Base-by-base conservation (phyloP, 2,888 invertebrate species). In the Leucania comma region DNA sequence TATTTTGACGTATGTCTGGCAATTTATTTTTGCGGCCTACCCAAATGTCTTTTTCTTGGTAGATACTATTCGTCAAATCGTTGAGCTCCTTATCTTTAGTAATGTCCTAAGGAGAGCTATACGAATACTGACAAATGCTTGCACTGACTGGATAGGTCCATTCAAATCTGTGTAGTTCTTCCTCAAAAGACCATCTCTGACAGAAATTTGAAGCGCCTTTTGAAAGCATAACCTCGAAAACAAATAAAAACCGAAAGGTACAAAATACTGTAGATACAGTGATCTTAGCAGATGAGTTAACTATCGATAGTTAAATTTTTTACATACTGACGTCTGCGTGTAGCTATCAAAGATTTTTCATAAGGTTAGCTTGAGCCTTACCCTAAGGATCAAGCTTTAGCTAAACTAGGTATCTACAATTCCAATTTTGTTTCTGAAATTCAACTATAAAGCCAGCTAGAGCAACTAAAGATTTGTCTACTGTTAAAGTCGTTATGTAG, bases 371-470 rank as follows among this genome's bases (percentile, higher is more conserved):
- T 17, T n/a, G 10, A 26, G 9, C 2, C 26, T 14, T 14, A 53
- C 32, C 22, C 6, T 35, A 20, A 29, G 26, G 22, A 24, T 20
- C 35, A 10, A 32, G 32, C 4, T 53, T 8, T 8, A 51, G n/a
- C 4, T 22, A 35, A 53, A 1, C 5, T 29, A 61, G n/a, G 3
- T 8, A 35, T 3, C 3, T 29, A 24, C 1, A 26, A 29, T 29
- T 71, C 6, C 10, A 17, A 48, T 29, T 24, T 8, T 5, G 26
- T 68, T 50, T 12, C 12, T 20, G 24, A 3, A 29, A 8, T 32
- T 68, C 12, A 32, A 14, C 29, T 57, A 51, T 22, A 42, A 42
- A 5, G 17, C 35, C 12, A 63, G 26, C 64, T 67, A 69, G 69
- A 56, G 42, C 54, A 62, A 24, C 29, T 24, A 56, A 48, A 64